Conservation (phyloP, 2,888 invertebrate genomes). For the Coleophora deauratella region DNA sequence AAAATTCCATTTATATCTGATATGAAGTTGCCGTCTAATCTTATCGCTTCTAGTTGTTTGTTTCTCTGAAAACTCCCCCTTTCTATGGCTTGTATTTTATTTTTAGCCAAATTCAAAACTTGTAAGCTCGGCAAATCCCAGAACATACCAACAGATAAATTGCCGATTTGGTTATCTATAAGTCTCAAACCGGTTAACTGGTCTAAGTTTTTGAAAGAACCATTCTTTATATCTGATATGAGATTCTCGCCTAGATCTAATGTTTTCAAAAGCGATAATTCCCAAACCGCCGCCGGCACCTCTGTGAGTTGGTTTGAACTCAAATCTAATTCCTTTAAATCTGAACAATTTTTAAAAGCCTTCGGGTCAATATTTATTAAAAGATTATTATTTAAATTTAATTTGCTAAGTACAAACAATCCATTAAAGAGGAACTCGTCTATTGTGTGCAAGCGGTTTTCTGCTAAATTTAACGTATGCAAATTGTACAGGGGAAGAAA, state of each 20-base stretch:
- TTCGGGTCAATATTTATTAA: constrained; percentile 83
- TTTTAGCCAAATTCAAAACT: constrained; percentile 90
- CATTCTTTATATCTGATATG: constrained; percentile 87
- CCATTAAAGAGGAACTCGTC: constrained; percentile 88
- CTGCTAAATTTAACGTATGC: constrained; percentile 90
- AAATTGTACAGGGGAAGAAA: constrained; percentile 91
- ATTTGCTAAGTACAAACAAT: constrained; percentile 85
- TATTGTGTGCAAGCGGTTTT: constrained; percentile 88
- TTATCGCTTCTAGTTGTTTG: constrained; percentile 86
- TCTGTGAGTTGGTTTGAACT: constrained; percentile 88
- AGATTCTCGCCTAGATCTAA: constrained; percentile 94
- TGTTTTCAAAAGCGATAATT: constrained; percentile 87
- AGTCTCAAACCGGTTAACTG: constrained; percentile 90
- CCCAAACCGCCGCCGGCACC: constrained; percentile 87
- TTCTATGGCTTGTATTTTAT: constrained; percentile 89
- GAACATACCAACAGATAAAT: constrained; percentile 88
- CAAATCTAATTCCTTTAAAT: constrained; percentile 90
- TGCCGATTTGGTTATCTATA: constrained; percentile 92
- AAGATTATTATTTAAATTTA: constrained; percentile 89
- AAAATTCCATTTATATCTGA: constrained; percentile 93
- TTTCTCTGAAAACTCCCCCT: constrained; percentile 88
- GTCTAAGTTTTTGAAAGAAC: constrained; percentile 88
- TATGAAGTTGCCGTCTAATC: constrained; percentile 90
- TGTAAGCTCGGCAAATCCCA: constrained; percentile 88
- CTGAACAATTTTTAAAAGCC: constrained; percentile 91